Evolutionary conservation across 2,113 vertebrate species (phyloP), one percentile per base, ranked within the genome.

Genomic region (Sisor rabdophorus): DNA sequence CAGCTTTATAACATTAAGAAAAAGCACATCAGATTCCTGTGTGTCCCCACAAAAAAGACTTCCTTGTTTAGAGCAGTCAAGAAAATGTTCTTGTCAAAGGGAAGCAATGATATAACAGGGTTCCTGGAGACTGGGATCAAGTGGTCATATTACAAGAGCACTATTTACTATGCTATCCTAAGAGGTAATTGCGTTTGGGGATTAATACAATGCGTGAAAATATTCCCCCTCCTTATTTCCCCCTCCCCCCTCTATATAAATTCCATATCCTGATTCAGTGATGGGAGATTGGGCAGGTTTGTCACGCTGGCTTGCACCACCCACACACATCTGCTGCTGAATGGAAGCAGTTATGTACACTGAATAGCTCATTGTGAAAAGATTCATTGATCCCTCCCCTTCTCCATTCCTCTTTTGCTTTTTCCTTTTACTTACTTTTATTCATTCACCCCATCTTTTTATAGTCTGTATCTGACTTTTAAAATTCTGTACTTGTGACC

Each of bases 301-400:
- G 71, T 71, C 60, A 53, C 8, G 60, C 54, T 40, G 59, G 53
- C 20, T 77, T 11, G 67, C 68, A 60, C 68, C 76, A 54, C 72
- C 80, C 76, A 56, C 73, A 61, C 72, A 82, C 80, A 79, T 58
- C 80, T 82, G 80, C 76, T 59, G 59, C 76, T 75, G 72, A 79
- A 75, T 55, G 77, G 77, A 70, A 60, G 59, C 77, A 79, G 65
- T 82, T 71, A 79, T 74, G 44, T 55, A 30, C 73, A 19, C 65
- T 82, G 59, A 82, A 82, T 82, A 56, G 59, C 44, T 76, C 80
- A 76, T 82, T 82, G 77, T 82, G 72, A 72, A 54, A n/a, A 60
- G 72, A 74, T 76, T 76, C 73, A 32, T 65, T 69, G 59, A 70
- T 64, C 55, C 73, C 12, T 53, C 30, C 26, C 26, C 47, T 26